Evolutionary conservation across 2,888 invertebrate species (phyloP), one percentile per base, ranked within the genome.

Genomic region (Clistopyga incitator): DNA sequence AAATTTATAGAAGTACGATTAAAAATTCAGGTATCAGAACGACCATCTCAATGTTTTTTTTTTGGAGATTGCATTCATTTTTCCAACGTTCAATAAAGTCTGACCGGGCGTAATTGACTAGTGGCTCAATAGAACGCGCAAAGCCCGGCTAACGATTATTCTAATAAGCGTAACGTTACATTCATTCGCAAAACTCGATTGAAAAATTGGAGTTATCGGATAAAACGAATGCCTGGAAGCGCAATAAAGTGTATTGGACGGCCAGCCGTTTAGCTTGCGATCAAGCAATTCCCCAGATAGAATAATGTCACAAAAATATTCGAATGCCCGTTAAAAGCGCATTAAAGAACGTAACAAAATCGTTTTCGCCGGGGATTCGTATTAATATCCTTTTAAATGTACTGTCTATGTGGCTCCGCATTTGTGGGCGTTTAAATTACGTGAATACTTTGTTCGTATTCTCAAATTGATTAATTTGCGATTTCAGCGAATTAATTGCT

Each of bases 401-500:
- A 15, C 1, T 56, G 13, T 56, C 56, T 23, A 64, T 38, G n/a
- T 10, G 64, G 20, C 18, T 11, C 20, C n/a, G 59, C 11, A 25
- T 59, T 59, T 59, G 4, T 61, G n/a, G n/a, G 18, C 29, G 29
- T 8, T 4, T 15, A 42, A 6, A 3, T 64, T 64, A 64, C 38
- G 81, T 67, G 20, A 78, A 84, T 50, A 74, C 81, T 78, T 84
- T 82, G 77, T 68, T 78, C 0, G 68, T 80, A 11, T 78, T 80
- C 52, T 86, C 84, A 29, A 86, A 86, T 65, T 88, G 85, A 81
- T 87, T 88, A 47, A 90, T 86, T 84, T 89, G 90, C 42, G 87
- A 90, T 86, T 88, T 89, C 34, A 88, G 87, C 42, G 86, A 89
- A 85, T 86, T 87, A n/a, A 91, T 85, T 70, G 90, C 92, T 90